These are phyloP conservation scores for Aethina tumida DNA, from an alignment of 1,140 invertebrate genomes.

Conservation along the genomic window DNA sequence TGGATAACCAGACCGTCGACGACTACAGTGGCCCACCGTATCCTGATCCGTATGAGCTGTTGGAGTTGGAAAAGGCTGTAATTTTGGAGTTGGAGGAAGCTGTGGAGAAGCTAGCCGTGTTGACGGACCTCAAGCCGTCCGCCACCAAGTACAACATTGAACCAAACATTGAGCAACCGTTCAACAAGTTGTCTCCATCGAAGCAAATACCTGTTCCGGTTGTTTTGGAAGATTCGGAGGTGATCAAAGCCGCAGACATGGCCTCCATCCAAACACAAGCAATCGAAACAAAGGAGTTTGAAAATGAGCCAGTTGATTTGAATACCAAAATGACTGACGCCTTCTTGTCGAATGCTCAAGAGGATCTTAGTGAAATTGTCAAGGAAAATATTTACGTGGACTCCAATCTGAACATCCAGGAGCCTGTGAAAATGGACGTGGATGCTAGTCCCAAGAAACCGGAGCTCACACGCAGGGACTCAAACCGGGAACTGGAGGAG, in stretches of 20 bases:
- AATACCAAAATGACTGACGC: conserved; percentile 41
- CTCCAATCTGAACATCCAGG: conserved; percentile 6
- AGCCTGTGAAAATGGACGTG: conserved; percentile 15
- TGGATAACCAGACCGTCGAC: conserved; percentile 12
- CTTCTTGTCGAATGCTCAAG: conserved; percentile 39
- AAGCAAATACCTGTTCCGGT: conserved; percentile 10
- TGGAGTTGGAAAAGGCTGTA: conserved; percentile 15
- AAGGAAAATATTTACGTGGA: conserved; percentile 12
- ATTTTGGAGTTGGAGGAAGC: conserved; percentile 27
- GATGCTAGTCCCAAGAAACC: conserved; percentile 8
- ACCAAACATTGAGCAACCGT: conserved; percentile 28
- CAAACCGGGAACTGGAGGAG: conserved; percentile 28
- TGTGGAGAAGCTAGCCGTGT: conserved; percentile 24
- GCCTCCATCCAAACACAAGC: conserved; percentile 5
- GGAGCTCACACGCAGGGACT: conserved; percentile 19
- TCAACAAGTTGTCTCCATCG: conserved; percentile 18
- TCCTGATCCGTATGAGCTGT: conserved; percentile 8
- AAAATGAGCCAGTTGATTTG: conserved; percentile 10
- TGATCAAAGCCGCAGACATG: conserved; percentile 10
- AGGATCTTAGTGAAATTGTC: conserved; percentile 15
- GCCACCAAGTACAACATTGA: conserved; percentile 27
- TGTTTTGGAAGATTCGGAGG: conserved; percentile 15
- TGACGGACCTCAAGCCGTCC: conserved; percentile 21
- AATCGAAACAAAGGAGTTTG: neutral
- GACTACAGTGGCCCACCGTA: too few relatives aligned